Evolutionary conservation across 1,140 invertebrate genomes (phyloP), one percentile per base, ranked within the genome.

Genomic region (Monomorium pharaonis): DNA sequence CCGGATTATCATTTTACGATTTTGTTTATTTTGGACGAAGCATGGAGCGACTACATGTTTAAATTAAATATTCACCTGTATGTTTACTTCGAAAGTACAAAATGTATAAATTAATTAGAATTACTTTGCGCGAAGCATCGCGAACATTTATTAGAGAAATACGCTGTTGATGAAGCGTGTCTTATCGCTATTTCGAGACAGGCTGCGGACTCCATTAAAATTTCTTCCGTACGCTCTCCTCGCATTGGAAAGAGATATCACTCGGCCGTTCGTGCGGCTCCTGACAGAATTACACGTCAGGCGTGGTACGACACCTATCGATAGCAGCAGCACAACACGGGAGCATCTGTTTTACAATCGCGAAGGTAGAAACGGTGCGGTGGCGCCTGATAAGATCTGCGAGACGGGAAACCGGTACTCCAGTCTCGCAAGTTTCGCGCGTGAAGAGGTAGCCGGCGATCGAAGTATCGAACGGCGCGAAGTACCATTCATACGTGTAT

Each of bases 321-420:
- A 77, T 84, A 85, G 65, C 42, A 65, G 75, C 58, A 58, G 75
- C 72, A 88, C 54, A 67, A 89, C 72, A n/a, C 67, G 86, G 86
- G 75, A 89, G 85, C 91, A 85, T 89, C 74, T 88, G 87, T 76
- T 88, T 90, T 87, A 87, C 84, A 91, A 92, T 92, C 67, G 84
- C 58, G n/a, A 80, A 80, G 86, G 90, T 85, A 77, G 70, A 72
- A 67, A 69, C 44, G 72, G 30, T 51, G 86, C 56, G 87, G 58
- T 69, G 70, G 74, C 74, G 85, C 9, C 18, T 37, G 92, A 92
- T 93, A 93, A 91, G 87, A 92, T 93, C 92, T 85, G 81, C 49
- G 85, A 91, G 85, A 80, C 88, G 69, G 65, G 62, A 92, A n/a
- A 92, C 90, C 90, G 91, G 90, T 92, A 92, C 77, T 44, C 63